Conservation (phyloP, 64 coral and sea anemone genomes). For the Platygyra sinensis region DNA sequence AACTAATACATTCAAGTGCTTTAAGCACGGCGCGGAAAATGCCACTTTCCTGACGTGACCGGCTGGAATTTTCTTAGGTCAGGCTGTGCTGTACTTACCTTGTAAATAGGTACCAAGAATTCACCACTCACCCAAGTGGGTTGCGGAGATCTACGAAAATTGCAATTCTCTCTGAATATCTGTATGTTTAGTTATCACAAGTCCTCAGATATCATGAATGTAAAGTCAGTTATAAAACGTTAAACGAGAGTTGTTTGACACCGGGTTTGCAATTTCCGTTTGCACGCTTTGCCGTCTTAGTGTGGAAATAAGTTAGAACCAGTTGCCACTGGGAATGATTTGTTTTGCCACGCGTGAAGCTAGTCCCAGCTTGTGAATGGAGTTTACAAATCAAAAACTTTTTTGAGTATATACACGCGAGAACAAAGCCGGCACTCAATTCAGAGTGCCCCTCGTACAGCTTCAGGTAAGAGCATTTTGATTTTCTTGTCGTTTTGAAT, state of each 20-base stretch:
- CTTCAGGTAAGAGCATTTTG: neutral
- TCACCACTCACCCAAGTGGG: too few species aligned
- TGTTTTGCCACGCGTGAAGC: neutral
- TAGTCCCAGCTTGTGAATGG: constrained; percentile 6
- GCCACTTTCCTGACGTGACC: neutral
- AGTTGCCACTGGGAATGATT: neutral
- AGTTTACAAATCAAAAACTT: neutral
- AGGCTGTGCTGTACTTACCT: too few species aligned
- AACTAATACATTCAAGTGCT: neutral
- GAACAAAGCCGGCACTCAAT: neutral
- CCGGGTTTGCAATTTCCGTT: too few species aligned
- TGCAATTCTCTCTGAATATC: too few species aligned
- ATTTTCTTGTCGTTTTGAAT: neutral
- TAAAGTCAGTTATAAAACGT: too few species aligned
- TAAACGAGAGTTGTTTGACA: too few species aligned
- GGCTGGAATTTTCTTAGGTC: too few species aligned
- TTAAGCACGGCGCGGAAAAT: neutral
- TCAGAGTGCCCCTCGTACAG: neutral
- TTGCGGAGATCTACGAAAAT: too few species aligned
- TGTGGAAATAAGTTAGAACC: neutral
- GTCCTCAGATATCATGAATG: too few species aligned
- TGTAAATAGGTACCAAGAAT: too few species aligned
- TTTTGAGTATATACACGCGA: neutral
- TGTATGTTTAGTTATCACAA: too few species aligned
- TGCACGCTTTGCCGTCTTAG: neutral